These are phyloP conservation scores for Halesus radiatus DNA, from an alignment of 1,140 invertebrate genomes.

Conservation along the genomic window DNA sequence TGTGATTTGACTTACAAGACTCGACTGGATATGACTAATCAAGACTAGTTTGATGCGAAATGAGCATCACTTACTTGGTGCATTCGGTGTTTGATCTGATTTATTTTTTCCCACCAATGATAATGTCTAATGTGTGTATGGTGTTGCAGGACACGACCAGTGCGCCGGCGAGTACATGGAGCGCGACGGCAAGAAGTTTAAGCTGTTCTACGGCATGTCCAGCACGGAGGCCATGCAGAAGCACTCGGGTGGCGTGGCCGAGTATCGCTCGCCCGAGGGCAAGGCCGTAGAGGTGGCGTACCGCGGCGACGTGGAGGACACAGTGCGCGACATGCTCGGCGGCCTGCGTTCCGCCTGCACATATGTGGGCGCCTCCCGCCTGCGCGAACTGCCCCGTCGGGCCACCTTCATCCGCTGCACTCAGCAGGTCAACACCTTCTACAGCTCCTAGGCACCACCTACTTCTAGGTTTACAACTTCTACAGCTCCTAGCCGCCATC, in stretches of 20 bases:
- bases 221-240: constrained; percentile 94
- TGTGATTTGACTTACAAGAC: no score
- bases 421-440: constrained; percentile 91
- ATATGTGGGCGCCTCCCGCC: constrained; percentile 88
- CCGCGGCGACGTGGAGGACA: constrained; percentile 85
- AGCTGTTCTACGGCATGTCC: constrained; percentile 96
- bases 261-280: constrained; percentile 93
- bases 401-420: constrained; percentile 95
- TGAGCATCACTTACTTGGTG: no score
- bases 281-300: constrained; percentile 95
- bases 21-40: no score
- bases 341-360: constrained; percentile 94
- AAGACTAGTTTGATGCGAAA: no score
- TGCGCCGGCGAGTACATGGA: constrained; percentile 90
- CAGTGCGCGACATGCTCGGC: constrained; percentile 89
- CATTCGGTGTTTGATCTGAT: no score
- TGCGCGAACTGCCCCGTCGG: constrained; percentile 88
- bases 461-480: constrained; percentile 89
- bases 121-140: neutral
- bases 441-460: constrained; percentile 85
- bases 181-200: constrained; percentile 87
- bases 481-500: constrained; percentile 62
- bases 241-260: constrained; percentile 87
- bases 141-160: constrained; percentile 84
- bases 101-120: no score